These are phyloP conservation scores for Charanyca ferruginea DNA, from an alignment of 2,888 invertebrate species.

Conservation along the genomic window DNA sequence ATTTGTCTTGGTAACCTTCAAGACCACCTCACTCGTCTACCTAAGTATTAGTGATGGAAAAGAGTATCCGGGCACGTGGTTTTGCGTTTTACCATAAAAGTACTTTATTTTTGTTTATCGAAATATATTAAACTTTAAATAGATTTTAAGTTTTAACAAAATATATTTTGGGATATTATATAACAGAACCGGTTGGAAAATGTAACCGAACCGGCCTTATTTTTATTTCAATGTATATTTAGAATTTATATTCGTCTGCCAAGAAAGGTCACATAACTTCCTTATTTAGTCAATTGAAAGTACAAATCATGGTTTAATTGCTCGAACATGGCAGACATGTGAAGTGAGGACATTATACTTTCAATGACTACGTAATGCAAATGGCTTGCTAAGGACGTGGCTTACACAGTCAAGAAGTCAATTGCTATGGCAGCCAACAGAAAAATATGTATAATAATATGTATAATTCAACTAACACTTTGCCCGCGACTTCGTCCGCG, in stretches of 20 bases:
- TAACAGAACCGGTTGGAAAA: background rate
- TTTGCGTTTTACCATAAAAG: background rate
- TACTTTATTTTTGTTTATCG: background rate
- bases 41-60: background rate
- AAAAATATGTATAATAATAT: conserved; percentile 25
- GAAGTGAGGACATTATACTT: conserved; percentile 13
- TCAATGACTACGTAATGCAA: conserved; percentile 25
- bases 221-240: background rate
- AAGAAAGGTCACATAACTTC: background rate
- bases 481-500: no score
- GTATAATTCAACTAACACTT: no score
- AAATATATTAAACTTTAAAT: background rate
- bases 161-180: background rate
- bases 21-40: no score
- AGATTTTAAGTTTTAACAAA: no score
- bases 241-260: background rate
- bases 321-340: conserved; percentile 2
- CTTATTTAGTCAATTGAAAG: conserved; percentile 4
- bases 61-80: background rate
- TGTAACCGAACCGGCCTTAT: background rate
- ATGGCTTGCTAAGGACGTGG: conserved; percentile 21
- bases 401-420: conserved; percentile 39
- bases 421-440: conserved; percentile 30
- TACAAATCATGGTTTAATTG: conserved; percentile 18
- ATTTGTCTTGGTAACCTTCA: no score